Base-by-base conservation (phyloP, 2,113 vertebrate genomes). In the Pristiophorus japonicus region DNA sequence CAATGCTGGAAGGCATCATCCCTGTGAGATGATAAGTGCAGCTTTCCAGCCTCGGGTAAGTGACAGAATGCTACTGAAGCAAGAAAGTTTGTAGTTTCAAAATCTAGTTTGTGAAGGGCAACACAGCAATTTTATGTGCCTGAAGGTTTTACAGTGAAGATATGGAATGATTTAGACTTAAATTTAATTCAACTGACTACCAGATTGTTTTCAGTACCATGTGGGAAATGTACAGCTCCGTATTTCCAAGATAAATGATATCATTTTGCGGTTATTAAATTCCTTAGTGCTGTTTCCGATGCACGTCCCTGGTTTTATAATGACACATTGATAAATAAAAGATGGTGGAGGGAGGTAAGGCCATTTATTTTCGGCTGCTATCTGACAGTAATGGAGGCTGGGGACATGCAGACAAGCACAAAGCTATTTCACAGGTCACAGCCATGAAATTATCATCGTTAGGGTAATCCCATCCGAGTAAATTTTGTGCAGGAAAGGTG, bases 271-370 rank as follows among this genome's bases (percentile, higher is more conserved):
- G 34, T 63, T 92, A 92, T 93, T 93, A 65, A 66, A 93, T 65
- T 66, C 91, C 62, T 93, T 88, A 12, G 62, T 45, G 38, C 20
- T 6, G 34, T 63, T 92, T 63, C 88, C 5, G 88, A 92, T 63
- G 59, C 88, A 34, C 1, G n/a, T 63, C 16, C 62, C 91, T 38
- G n/a, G 91, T 66, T 88, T 66, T 63, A 93, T 66, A 93, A 93
- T 42, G 63, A 66, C 38, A 65, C 18, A 20, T 42, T 93, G 90
- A 93, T 93, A 93, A 93, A 93, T 65, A 66, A 93, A 66, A 93
- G 63, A 66, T 93, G 62, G 20, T 91, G 88, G 59, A 93, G 38
- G n/a, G 91, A 63, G 38, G 4, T 27, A 30, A n/a, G 90, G 34
- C n/a, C 90, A 66, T 66, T 93, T 42, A 38, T 20, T 93, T 93